Evolutionary conservation across 2,113 vertebrate species (phyloP).

Genomic region (Oncorhynchus keta): DNA sequence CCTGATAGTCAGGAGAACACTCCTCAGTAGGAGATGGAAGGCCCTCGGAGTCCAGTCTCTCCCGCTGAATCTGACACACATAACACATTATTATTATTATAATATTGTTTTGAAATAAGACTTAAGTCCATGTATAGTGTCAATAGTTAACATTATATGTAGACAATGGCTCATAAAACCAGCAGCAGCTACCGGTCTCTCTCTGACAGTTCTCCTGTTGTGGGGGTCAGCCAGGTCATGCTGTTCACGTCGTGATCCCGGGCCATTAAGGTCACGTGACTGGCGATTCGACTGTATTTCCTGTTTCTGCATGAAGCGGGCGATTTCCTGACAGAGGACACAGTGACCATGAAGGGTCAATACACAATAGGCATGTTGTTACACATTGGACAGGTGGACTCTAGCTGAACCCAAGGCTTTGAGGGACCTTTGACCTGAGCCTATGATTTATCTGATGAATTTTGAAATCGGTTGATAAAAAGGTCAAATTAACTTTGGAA

Average conservation of each 20-base stretch:
- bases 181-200: slow-evolving; percentile 46
- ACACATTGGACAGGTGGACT: too few relatives aligned
- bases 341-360: background rate
- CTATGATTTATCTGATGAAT: background rate
- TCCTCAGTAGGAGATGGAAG: slow-evolving; percentile 65
- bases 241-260: slow-evolving; percentile 49
- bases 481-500: too few relatives aligned
- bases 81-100: background rate
- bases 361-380: background rate
- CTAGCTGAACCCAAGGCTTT: background rate
- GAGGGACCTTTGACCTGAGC: background rate
- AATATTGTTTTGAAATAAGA: too few relatives aligned
- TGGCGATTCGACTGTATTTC: slow-evolving; percentile 70
- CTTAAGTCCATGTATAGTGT: too few relatives aligned
- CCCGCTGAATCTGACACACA: slow-evolving; percentile 45
- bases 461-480: too few relatives aligned
- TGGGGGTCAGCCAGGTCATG: slow-evolving; percentile 43
- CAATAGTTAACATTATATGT: too few relatives aligned
- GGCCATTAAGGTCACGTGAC: slow-evolving; percentile 63
- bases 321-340: slow-evolving; percentile 71
- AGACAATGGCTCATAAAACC: background rate
- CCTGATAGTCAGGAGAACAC: slow-evolving; percentile 58
- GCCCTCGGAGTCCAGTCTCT: slow-evolving; percentile 67
- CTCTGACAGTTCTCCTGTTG: slow-evolving; percentile 53
- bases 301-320: slow-evolving; percentile 78